A percentile compares a stretch with the other conserved stretches of the same genome.
Conservation (phyloP, 2,113 vertebrate species). For the Phylloscopus whistleri region DNA sequence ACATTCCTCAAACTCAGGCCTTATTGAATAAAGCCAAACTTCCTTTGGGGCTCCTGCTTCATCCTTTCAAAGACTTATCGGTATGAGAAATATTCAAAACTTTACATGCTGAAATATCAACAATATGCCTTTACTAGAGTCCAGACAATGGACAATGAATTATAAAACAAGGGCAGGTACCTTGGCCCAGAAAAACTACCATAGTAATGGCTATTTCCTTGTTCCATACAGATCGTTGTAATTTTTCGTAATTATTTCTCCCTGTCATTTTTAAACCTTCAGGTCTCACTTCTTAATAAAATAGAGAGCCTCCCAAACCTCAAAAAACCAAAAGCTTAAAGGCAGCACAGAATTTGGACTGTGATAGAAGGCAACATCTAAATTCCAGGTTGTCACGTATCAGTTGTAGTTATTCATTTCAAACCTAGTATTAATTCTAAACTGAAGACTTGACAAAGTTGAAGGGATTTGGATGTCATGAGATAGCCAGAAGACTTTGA, state of each 20-base stretch:
- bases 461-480: background rate
- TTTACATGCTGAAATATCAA: constrained; percentile 14
- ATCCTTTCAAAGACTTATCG: constrained; percentile 97
- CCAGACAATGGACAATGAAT: background rate
- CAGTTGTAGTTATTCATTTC: background rate
- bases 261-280: background rate
- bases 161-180: background rate
- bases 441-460: background rate
- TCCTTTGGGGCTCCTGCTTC: constrained; percentile 92
- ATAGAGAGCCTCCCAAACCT: background rate
- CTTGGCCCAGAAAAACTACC: background rate
- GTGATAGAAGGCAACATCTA: background rate
- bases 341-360: background rate
- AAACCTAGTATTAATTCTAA: background rate
- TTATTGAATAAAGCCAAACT: constrained; percentile 97
- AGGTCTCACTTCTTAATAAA: background rate
- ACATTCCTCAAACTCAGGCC: constrained; percentile 95
- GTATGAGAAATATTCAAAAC: constrained; percentile 75
- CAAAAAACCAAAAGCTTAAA: background rate
- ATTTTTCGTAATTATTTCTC: background rate
- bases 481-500: background rate
- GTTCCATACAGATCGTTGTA: background rate
- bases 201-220: background rate
- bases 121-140: background rate
- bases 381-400: background rate